phyloP scores from a whole-genome alignment of 2,113 vertebrate species.

The Mesembrinibis cayennensis region DNA sequence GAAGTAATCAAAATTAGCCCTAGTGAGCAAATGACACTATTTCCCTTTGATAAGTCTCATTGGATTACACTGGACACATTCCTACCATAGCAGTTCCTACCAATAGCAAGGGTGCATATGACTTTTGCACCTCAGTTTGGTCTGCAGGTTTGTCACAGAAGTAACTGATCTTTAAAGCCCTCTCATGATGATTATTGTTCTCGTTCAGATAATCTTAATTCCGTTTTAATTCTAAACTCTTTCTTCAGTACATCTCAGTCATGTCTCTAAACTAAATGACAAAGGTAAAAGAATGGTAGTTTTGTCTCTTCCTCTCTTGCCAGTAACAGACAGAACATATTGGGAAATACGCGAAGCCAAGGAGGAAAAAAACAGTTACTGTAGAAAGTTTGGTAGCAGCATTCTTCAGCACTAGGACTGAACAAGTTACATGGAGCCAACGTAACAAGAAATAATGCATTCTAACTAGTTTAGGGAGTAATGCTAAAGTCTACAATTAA shows the following conservation, averaged over 20 bases:
- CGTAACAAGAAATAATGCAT: accelerated
- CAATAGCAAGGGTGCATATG: not conserved
- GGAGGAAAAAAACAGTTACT: not conserved
- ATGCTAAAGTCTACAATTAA: not conserved
- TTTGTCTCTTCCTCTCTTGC: not conserved
- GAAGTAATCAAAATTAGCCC: slow-evolving; percentile 35
- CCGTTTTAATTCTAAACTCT: not conserved
- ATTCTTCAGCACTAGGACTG: not conserved
- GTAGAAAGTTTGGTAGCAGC: not conserved
- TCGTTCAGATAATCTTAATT: not conserved
- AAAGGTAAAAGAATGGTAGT: not conserved
- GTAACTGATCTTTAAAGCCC: not conserved
- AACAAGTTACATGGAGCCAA: not conserved
- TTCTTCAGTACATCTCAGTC: not conserved
- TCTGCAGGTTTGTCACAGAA: not conserved
- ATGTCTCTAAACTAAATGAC: not conserved
- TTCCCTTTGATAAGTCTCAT: slow-evolving; percentile 1
- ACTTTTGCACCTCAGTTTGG: not conserved
- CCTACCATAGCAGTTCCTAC: not conserved
- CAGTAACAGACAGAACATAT: not conserved
- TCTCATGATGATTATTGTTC: not conserved
- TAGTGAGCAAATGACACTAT: not conserved
- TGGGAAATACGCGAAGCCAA: not conserved
- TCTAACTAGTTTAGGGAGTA: not conserved
- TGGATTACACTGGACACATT: not conserved